Evolutionary conservation across 2,888 invertebrate genomes (phyloP), one percentile per base, ranked within the genome.

Genomic region (Cheiracanthium punctorium): DNA sequence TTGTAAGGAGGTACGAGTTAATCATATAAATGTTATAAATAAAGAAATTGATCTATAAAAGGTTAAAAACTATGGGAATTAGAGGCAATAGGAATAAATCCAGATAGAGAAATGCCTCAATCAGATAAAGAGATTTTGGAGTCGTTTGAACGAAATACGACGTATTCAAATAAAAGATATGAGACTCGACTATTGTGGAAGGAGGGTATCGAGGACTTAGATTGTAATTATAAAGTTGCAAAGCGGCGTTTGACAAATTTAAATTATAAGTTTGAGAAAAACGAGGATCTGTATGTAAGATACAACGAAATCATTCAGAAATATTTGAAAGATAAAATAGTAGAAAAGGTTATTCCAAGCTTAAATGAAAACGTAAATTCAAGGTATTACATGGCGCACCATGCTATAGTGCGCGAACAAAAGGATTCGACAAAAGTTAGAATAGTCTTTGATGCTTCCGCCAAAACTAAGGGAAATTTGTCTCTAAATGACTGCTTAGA

Each of bases 391-490:
- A 1, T 77, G 8, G 69, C 48, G 0, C 73, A 48, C 41, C 52
- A 73, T 24, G 30, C 52, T 29, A 30, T 30, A 48, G 73, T 73
- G 20, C 32, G 24, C 69, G 12, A 64, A 69, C 8, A n/a, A 69
- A 77, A 77, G 41, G 20, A 30, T 28, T 20, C 14, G 24, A n/a
- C 37, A 28, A 41, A 37, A 28, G 30, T 65, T 41, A 65, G 41
- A 12, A 75, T 65, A 65, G 65, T 75, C 14, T 75, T 65, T n/a
- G 75, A 75, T n/a, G 65, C 37, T 0, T 65, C 41, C 1, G 64
- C 64, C 20, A 65, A 75, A 41, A 0, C 14, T 69, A 32, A 69
- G 29, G 69, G 32, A 0, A 32, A 32, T 5, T 69, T 33, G 10
- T 69, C 69, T 8, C 33, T 69, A n/a, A 69, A 69, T 32, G 32